These are phyloP conservation scores for Syrrhaptes paradoxus DNA, from an alignment of 2,113 vertebrate species.

Conservation along the genomic window DNA sequence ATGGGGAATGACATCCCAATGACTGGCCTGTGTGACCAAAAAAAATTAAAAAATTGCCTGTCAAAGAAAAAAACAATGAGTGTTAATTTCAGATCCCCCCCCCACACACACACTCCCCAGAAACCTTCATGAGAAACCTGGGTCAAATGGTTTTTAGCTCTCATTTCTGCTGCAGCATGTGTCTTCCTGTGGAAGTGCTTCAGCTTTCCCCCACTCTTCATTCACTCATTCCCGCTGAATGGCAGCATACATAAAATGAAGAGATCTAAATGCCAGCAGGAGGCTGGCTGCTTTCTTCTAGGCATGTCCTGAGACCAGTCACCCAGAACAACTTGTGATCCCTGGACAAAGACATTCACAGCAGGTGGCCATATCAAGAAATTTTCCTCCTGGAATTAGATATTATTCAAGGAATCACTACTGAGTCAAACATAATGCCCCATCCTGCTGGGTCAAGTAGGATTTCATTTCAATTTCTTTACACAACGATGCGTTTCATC, in stretches of 20 bases:
- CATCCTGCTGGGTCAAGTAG: slow-evolving; percentile 91
- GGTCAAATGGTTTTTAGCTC: slow-evolving; percentile 74
- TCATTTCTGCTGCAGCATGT: slow-evolving; percentile 37
- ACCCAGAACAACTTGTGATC: slow-evolving; percentile 98
- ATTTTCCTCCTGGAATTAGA: slow-evolving; percentile 94
- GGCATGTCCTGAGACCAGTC: slow-evolving; percentile 88
- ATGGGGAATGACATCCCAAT: slow-evolving; percentile 68
- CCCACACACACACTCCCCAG: background rate
- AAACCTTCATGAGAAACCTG: slow-evolving; percentile 10
- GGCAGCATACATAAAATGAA: slow-evolving; percentile 89
- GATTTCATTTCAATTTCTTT: slow-evolving; percentile 99
- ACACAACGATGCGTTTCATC: slow-evolving; percentile 96
- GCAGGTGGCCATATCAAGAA: slow-evolving; percentile 94
- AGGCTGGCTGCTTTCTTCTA: slow-evolving; percentile 87
- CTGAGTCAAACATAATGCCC: slow-evolving; percentile 94
- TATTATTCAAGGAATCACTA: slow-evolving; percentile 93
- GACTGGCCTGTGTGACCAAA: slow-evolving; percentile 31
- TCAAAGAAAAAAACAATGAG: slow-evolving; percentile 48
- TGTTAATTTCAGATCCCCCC: background rate
- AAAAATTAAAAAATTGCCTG: slow-evolving; percentile 55
- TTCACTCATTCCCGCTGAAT: slow-evolving; percentile 81
- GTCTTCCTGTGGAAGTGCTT: slow-evolving; percentile 61
- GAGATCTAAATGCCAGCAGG: slow-evolving; percentile 96
- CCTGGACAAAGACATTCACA: slow-evolving; percentile 89
- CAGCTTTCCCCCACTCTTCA: slow-evolving; percentile 43